phyloP scores from a whole-genome alignment of 2,113 vertebrate genomes.

The Lepus europaeus region DNA sequence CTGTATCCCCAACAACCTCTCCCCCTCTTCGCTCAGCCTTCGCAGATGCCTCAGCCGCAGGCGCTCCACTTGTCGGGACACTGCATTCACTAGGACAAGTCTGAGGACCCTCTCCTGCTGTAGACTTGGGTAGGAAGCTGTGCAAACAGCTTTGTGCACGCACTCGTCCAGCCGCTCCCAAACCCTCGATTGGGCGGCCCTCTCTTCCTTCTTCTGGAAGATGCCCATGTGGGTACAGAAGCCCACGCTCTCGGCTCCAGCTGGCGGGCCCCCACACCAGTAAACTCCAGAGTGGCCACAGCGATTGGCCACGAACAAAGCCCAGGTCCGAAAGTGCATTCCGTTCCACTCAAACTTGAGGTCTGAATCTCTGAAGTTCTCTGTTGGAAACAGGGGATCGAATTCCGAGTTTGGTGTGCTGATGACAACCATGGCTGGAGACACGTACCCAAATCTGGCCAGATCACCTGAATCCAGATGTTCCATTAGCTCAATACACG shows the following conservation, averaged over 20 bases:
- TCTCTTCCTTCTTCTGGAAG: slow-evolving; percentile 86
- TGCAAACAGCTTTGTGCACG: slow-evolving; percentile 86
- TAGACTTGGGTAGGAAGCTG: slow-evolving; percentile 93
- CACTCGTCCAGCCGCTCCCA: slow-evolving; percentile 2
- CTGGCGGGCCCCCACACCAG: slow-evolving; percentile 92
- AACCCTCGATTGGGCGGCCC: neutral
- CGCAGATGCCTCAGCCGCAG: slow-evolving; percentile 85
- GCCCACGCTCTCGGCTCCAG: slow-evolving; percentile 88
- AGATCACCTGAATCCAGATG: slow-evolving; percentile 92
- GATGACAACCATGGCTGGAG: slow-evolving; percentile 91
- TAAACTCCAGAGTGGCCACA: slow-evolving; percentile 92
- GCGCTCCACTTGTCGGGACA: slow-evolving; percentile 86
- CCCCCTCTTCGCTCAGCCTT: slow-evolving; percentile 45
- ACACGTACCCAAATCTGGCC: slow-evolving; percentile 94
- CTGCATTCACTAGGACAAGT: slow-evolving; percentile 89
- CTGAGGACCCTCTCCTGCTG: slow-evolving; percentile 92
- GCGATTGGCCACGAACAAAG: slow-evolving; percentile 85
- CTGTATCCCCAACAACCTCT: neutral
- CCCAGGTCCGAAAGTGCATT: slow-evolving; percentile 94
- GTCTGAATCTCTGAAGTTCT: slow-evolving; percentile 90
- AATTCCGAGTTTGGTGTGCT: slow-evolving; percentile 97
- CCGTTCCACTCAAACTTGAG: slow-evolving; percentile 98
- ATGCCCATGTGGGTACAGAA: slow-evolving; percentile 97
- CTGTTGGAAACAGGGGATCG: slow-evolving; percentile 91
- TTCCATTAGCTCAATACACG: slow-evolving; percentile 96